Evolutionary conservation across 2,113 vertebrate species (phyloP), one percentile per base, ranked within the genome.

Genomic region (Lophura nycthemera): DNA sequence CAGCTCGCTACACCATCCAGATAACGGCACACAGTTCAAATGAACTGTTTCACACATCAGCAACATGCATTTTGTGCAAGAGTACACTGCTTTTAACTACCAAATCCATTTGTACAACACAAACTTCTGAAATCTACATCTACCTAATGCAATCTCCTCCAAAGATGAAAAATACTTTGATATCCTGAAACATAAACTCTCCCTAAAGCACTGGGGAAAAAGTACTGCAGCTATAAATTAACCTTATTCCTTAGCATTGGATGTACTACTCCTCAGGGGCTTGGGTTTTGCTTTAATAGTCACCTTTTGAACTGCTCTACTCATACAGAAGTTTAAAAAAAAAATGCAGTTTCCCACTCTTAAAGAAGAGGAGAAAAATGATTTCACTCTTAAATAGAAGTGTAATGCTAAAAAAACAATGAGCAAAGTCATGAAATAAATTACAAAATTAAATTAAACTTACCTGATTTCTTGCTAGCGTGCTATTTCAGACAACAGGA

Each of bases 261-360:
- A 10, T 15, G 2, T 12, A 10, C 8, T 17, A 2, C 3, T 6
- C 30, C 34, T 40, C 17, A 1, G 29, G 14, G 7, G 6, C 6
- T 2, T 14, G 47, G 11, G 3, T 5, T 48, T 13, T 4, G 19
- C 48, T 40, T 17, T 2, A 13, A 47, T 1, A 32, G 15, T 21
- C 10, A 3, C 18, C n/a, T 38, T 8, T 1, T 18, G 10, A 45
- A 29, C 10, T 2, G 0, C 1, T 4, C 18, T 13, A 38, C n/a
- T 17, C n/a, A 17, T 13, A 4, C 2, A 2, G 8, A 70, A 21
- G 8, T 64, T 38, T 54, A 5, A 6, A 56, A n/a, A n/a, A 45
- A 81, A 34, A 34, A 27, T 2, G 4, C 3, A 9, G 27, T 42
- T 74, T 67, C 17, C 48, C 13, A 5, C 5, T 32, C 32, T n/a